These are phyloP conservation scores for Setophaga petechia DNA, from an alignment of 2,113 vertebrate genomes.

Conservation along the genomic window DNA sequence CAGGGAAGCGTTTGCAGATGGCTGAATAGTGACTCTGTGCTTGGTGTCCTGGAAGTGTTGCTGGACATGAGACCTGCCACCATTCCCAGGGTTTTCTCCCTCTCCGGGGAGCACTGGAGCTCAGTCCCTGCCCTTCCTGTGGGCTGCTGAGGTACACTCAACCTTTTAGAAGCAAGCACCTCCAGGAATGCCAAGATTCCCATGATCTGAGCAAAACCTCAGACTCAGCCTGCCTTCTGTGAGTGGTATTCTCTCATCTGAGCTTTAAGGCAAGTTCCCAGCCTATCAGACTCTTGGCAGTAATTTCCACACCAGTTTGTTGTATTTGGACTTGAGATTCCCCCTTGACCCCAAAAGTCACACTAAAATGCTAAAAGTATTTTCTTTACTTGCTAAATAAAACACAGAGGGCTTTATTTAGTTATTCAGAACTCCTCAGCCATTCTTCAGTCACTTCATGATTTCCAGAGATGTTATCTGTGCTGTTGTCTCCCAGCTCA, in stretches of 20 bases:
- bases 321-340: conserved; percentile 73
- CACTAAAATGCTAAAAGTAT: conserved; percentile 74
- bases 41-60: neutral
- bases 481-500: conserved; percentile 31
- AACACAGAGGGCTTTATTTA: conserved; percentile 68
- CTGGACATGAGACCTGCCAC: neutral
- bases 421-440: conserved; percentile 67
- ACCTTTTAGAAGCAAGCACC: neutral
- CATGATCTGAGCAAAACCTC: conserved; percentile 9
- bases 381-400: conserved; percentile 79
- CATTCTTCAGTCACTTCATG: conserved; percentile 56
- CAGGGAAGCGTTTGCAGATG: neutral
- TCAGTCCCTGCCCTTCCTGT: neutral
- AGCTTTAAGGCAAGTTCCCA: conserved; percentile 47
- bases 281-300: conserved; percentile 69
- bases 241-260: conserved; percentile 4
- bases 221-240: neutral
- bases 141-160: neutral
- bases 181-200: neutral
- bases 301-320: conserved; percentile 46
- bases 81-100: neutral
- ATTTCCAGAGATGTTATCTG: conserved; percentile 69
- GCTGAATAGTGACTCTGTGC: neutral
- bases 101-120: rapidly evolving
- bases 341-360: conserved; percentile 71